Conservation (phyloP, 2,888 invertebrate genomes). For the Megalurothrips usitatus region DNA sequence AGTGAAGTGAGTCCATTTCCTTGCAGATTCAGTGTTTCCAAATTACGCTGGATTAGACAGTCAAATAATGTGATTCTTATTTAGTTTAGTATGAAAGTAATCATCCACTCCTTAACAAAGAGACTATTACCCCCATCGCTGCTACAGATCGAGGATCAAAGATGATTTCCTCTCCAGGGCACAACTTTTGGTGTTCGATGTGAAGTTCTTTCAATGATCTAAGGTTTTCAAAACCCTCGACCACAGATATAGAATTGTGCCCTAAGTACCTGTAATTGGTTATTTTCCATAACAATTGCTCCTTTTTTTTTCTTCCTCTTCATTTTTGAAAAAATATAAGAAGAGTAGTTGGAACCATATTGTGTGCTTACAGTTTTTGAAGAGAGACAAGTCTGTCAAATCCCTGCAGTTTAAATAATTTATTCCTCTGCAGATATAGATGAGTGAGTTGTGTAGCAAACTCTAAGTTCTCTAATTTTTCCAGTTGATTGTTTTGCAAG, state of each 20-base stretch:
- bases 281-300: not conserved
- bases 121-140: not conserved
- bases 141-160: not conserved
- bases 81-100: too few relatives aligned
- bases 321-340: too few relatives aligned
- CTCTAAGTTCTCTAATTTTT: not conserved
- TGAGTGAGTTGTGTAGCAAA: slow-evolving; percentile 3
- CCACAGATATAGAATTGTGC: not conserved
- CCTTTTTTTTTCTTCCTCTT: too few relatives aligned
- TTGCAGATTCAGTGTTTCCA: not conserved
- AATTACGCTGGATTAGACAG: not conserved
- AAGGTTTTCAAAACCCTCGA: not conserved
- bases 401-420: not conserved
- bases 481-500: slow-evolving; percentile 1
- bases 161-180: not conserved
- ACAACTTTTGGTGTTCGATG: not conserved
- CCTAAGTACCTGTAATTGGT: not conserved
- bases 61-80: not conserved
- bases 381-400: not conserved
- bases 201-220: not conserved
- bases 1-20: not conserved
- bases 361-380: not conserved
- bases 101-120: not conserved
- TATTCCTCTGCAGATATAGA: not conserved
- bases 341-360: not conserved